These are phyloP conservation scores for Sarcophaga caerulescens DNA, from an alignment of 2,888 invertebrate species.

Conservation along the genomic window DNA sequence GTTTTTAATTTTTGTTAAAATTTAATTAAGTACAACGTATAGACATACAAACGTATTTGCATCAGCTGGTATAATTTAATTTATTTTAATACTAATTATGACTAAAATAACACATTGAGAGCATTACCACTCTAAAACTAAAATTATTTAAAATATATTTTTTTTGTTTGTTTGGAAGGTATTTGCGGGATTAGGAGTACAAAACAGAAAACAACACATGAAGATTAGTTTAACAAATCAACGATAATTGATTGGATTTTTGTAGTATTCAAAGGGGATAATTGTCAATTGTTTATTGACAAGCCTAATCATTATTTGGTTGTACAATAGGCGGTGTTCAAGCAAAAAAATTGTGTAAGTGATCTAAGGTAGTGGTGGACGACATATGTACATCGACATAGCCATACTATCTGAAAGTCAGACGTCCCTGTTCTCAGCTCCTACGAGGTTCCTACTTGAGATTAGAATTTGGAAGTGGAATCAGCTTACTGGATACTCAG, in stretches of 20 bases:
- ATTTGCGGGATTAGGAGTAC: not conserved
- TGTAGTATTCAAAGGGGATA: too few species aligned
- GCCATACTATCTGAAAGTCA: too few species aligned
- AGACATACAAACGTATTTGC: constrained; percentile 68
- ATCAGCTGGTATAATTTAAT: constrained; percentile 67
- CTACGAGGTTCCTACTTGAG: too few species aligned
- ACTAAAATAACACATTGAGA: constrained; percentile 60
- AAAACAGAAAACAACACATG: constrained; percentile 43
- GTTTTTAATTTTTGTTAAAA: constrained; percentile 5
- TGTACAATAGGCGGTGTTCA: not conserved
- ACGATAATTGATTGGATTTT: not conserved
- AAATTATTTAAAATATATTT: constrained; percentile 29
- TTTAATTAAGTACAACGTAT: constrained; percentile 38
- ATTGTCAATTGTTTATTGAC: not conserved
- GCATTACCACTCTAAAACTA: constrained; percentile 66
- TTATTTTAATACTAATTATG: constrained; percentile 39
- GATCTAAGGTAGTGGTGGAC: too few species aligned
- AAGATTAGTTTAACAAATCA: constrained; percentile 1
- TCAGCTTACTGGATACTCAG: too few species aligned
- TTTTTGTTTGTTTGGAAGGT: not conserved
- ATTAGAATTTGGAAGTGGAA: too few species aligned
- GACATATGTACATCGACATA: too few species aligned
- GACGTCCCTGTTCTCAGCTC: too few species aligned
- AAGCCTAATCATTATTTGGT: too few species aligned
- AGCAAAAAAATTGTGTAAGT: not conserved